Percentiles rank a stretch among this genome's conserved stretches.
These are phyloP conservation scores for Berghia stephanieae DNA, from an alignment of 1,140 invertebrate species.

Conservation along the genomic window DNA sequence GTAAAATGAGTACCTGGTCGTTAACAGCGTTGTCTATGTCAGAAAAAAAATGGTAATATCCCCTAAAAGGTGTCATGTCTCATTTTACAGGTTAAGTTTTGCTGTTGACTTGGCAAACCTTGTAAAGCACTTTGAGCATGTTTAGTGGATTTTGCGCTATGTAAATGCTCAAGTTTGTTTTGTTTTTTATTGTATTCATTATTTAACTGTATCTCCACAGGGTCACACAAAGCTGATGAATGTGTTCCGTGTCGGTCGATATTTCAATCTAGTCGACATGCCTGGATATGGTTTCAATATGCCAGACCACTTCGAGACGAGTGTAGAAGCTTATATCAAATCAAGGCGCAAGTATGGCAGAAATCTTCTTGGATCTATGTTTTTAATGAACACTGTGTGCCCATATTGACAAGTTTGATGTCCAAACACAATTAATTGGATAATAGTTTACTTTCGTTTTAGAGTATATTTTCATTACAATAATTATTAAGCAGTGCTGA, in stretches of 20 bases:
- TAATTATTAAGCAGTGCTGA: too few relatives aligned
- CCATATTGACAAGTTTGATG: neutral
- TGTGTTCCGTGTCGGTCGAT: constrained; percentile 55
- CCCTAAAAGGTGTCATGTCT: too few relatives aligned
- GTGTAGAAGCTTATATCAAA: constrained; percentile 55
- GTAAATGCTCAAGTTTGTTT: neutral
- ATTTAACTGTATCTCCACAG: constrained; percentile 41
- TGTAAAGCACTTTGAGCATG: too few relatives aligned
- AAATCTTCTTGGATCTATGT: too few relatives aligned
- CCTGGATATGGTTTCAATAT: constrained; percentile 63
- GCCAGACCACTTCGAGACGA: constrained; percentile 53
- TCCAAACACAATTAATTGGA: constrained; percentile 47
- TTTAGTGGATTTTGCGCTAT: neutral
- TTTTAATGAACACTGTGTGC: neutral
- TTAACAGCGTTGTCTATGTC: too few relatives aligned
- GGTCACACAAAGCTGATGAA: constrained; percentile 58
- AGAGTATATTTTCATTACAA: constrained; percentile 17
- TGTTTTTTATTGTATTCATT: neutral
- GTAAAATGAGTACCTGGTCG: too few relatives aligned
- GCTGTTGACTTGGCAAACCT: too few relatives aligned
- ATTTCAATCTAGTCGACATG: constrained; percentile 58
- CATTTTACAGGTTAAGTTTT: too few relatives aligned
- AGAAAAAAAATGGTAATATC: too few relatives aligned
- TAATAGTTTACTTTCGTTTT: constrained; percentile 39
- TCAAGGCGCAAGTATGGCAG: constrained; percentile 53